Conservation (phyloP, 1,140 invertebrate species). For the Campoletis sonorensis region DNA sequence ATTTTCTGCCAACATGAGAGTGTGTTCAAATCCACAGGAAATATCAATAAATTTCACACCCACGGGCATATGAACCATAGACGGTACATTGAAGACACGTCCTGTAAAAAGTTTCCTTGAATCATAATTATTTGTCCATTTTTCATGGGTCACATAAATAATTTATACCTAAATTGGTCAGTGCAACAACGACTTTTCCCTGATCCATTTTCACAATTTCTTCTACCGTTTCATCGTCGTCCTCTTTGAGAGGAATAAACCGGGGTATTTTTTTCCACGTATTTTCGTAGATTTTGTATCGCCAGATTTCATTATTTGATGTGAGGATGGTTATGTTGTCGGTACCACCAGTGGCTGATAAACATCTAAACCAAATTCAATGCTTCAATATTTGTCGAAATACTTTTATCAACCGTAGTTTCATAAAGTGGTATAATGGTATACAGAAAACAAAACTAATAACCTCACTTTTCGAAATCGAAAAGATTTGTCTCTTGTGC, state of each 20-base stretch:
- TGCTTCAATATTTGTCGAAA: not conserved
- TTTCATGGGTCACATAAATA: not conserved
- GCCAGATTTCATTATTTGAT: constrained; percentile 65
- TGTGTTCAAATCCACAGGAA: constrained; percentile 88
- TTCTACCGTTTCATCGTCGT: constrained; percentile 58
- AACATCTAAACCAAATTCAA: constrained; percentile 58
- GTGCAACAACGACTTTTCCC: constrained; percentile 63
- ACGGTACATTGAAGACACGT: constrained; percentile 79
- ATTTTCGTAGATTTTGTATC: constrained; percentile 65
- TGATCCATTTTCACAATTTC: constrained; percentile 64
- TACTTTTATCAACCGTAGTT: too few species aligned
- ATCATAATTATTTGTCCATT: not conserved
- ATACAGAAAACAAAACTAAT: too few species aligned
- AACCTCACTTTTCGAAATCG: too few species aligned
- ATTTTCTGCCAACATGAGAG: constrained; percentile 82
- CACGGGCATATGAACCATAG: constrained; percentile 77
- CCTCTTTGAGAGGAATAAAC: constrained; percentile 59
- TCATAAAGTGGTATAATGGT: too few species aligned
- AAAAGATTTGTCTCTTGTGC: too few species aligned
- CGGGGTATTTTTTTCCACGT: constrained; percentile 66
- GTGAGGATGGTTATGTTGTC: constrained; percentile 65
- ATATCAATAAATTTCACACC: constrained; percentile 80
- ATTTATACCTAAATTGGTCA: constrained; percentile 70
- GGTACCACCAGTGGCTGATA: constrained; percentile 59
- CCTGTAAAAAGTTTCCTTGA: constrained; percentile 67